Percentiles rank a stretch among this genome's conserved stretches.
Evolutionary conservation across 2,888 invertebrate genomes (phyloP).

Genomic region (Macaria notata): DNA sequence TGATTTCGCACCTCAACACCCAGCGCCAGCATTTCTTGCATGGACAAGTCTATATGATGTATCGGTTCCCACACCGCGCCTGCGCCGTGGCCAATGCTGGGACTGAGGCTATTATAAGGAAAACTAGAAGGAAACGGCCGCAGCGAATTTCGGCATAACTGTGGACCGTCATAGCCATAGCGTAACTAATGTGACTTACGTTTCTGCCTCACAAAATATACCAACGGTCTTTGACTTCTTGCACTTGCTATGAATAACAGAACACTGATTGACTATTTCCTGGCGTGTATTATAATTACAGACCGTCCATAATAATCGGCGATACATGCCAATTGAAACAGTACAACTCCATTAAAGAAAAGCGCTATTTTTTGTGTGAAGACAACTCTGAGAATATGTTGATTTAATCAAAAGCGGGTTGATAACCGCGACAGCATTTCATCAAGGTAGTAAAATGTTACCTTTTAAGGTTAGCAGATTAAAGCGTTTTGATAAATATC

Average conservation of each 20-base stretch:
- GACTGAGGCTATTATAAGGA: constrained; percentile 21
- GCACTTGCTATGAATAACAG: constrained; percentile 49
- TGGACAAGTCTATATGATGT: constrained; percentile 28
- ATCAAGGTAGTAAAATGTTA: constrained; percentile 37
- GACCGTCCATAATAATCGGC: constrained; percentile 42
- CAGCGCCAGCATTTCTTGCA: constrained; percentile 37
- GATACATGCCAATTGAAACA: constrained; percentile 48
- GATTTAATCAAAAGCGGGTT: constrained; percentile 41
- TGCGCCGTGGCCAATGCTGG: constrained; percentile 26
- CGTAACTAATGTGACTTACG: constrained; percentile 62
- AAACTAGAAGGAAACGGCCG: constrained; percentile 40
- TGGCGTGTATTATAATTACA: constrained; percentile 49
- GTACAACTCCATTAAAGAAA: constrained; percentile 43
- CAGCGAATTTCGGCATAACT: constrained; percentile 32
- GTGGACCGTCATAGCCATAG: constrained; percentile 51
- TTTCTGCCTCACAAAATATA: constrained; percentile 50
- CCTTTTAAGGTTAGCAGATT: constrained; percentile 51
- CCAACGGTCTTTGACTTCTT: constrained; percentile 66
- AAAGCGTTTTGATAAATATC: constrained; percentile 53
- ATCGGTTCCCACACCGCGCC: constrained; percentile 31
- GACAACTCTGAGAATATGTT: constrained; percentile 38
- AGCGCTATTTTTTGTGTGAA: constrained; percentile 40
- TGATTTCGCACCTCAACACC: constrained; percentile 41
- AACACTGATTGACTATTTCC: constrained; percentile 60
- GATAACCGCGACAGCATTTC: constrained; percentile 40